Base-by-base conservation (phyloP, 2,888 invertebrate species). In the Callinectes sapidus region DNA sequence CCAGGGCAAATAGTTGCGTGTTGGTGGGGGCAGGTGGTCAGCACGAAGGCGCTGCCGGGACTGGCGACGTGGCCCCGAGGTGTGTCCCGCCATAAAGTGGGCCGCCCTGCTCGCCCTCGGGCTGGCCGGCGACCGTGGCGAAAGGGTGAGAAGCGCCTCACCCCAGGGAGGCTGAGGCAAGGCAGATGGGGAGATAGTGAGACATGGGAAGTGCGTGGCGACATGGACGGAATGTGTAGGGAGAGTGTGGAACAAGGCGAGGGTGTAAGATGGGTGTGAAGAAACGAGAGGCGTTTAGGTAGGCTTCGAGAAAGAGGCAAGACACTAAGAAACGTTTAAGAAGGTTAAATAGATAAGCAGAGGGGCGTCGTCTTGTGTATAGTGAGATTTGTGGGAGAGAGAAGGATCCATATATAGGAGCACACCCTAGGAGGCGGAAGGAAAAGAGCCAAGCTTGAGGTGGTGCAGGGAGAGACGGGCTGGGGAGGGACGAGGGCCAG, bases 131-230 rank as follows among this genome's bases (percentile, higher is more conserved):
- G 48, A 91, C 87, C 91, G 91, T 91, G 71, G 39, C 91, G 55
- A 91, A 91, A 91, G 87, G 66, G 91, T 87, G 87, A 86, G 91
- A 91, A 91, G 54, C 54, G 91, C 91, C 85, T 48, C 91, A 87
- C 91, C 91, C 91, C 61, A 42, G 91, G 91, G 86, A 66, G 91
- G 87, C 87, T 87, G 66, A 77, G 87, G 87, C 6, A 39, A n/a
- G 42, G 48, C 42, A 91, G 91, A 91, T 87, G 87, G 48, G 35
- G 48, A 91, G 91, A 91, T 91, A 81, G 90, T 89, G 39, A 77
- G 28, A 81, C 61, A 66, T 42, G 55, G 42, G 35, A 55, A 35
- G 66, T 48, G 28, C 42, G 89, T 55, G 89, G 89, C 39, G 66
- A 71, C 81, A 54, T 42, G 77, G 66, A 14, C 81, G 16, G 77